Conservation (phyloP, 2,113 vertebrate genomes). For the Cebidichthys violaceus region DNA sequence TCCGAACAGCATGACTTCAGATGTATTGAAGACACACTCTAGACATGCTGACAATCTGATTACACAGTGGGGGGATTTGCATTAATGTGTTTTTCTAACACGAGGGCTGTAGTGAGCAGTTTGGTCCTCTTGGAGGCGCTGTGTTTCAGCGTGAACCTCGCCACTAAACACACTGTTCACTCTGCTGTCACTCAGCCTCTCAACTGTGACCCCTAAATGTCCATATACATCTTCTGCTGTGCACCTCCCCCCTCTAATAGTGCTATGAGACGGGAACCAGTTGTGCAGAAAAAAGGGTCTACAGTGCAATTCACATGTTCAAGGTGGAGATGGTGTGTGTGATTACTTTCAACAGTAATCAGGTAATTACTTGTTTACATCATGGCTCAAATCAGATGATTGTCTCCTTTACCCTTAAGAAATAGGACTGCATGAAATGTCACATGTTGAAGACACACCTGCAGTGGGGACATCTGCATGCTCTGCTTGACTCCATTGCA, state of each 20-base stretch:
- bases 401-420: neutral
- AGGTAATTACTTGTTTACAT: slow-evolving; percentile 16
- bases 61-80: neutral
- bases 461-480: slow-evolving; percentile 14
- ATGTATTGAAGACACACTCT: neutral
- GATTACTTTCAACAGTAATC: slow-evolving; percentile 2
- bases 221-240: slow-evolving; percentile 68
- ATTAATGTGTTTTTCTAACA: neutral
- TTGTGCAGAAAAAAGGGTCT: slow-evolving; percentile 53
- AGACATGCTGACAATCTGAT: neutral
- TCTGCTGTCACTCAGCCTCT: slow-evolving; percentile 47
- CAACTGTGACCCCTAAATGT: slow-evolving; percentile 68
- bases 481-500: neutral
- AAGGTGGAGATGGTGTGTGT: slow-evolving; percentile 36
- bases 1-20: neutral
- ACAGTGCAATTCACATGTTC: slow-evolving; percentile 37
- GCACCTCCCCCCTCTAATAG: slow-evolving; percentile 50
- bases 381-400: slow-evolving; percentile 1
- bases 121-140: slow-evolving; percentile 51
- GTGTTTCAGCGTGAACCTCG: slow-evolving; percentile 46
- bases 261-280: slow-evolving; percentile 39
- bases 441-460: neutral
- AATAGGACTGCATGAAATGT: neutral
- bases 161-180: slow-evolving; percentile 26
- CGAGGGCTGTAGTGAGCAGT: slow-evolving; percentile 29